A percentile compares a stretch with the other conserved stretches of the same genome.
Conservation (phyloP, 2,797 vertebrate genomes). For the Phataginus tricuspis region DNA sequence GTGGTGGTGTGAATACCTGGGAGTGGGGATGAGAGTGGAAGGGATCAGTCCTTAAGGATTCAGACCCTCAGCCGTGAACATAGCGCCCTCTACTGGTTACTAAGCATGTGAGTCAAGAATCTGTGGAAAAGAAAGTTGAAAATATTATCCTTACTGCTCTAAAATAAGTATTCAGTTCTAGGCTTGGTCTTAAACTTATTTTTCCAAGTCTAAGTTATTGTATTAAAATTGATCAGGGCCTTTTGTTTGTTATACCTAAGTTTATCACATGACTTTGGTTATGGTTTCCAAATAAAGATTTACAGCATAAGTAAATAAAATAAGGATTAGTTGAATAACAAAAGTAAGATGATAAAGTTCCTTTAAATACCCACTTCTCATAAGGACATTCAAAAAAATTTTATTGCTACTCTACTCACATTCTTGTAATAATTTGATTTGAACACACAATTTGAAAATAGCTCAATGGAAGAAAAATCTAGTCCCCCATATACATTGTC, state of each 20-base stretch:
- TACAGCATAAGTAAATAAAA: background rate
- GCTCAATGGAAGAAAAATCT: background rate
- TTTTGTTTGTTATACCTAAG: background rate
- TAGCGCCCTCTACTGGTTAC: constrained; percentile 71
- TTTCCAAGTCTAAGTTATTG: background rate
- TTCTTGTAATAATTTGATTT: background rate
- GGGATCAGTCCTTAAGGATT: background rate
- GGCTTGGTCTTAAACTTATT: background rate
- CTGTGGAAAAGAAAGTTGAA: background rate
- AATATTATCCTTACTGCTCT: background rate
- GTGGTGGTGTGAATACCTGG: background rate
- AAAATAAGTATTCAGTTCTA: background rate
- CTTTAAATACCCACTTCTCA: background rate
- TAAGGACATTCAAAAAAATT: background rate
- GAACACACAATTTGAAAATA: background rate
- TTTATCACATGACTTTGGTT: background rate
- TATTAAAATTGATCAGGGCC: background rate
- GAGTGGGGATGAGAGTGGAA: background rate
- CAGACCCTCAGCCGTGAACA: constrained; percentile 25
- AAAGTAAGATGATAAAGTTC: background rate
- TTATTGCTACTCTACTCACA: background rate
- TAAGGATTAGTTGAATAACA: background rate
- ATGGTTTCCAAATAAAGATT: background rate
- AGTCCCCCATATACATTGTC: background rate
- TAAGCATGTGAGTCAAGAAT: background rate